These are phyloP conservation scores for Hymenochirus boettgeri DNA, from an alignment of 2,113 vertebrate genomes.

Conservation along the genomic window DNA sequence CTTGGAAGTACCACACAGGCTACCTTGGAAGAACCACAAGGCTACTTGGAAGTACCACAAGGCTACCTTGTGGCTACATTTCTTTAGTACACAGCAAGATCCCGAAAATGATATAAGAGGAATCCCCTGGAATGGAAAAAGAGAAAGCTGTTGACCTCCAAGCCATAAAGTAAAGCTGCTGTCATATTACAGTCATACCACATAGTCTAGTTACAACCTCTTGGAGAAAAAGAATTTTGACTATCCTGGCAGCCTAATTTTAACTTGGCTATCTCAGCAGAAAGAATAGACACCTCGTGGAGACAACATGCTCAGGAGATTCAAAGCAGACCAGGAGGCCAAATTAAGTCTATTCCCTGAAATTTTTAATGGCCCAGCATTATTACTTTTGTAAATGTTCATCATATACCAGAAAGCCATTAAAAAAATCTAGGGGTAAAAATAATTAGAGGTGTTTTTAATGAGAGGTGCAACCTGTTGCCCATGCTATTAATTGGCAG, in stretches of 20 bases:
- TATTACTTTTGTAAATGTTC: too few relatives aligned
- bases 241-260: conserved; percentile 28
- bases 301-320: conserved; percentile 15
- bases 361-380: background rate
- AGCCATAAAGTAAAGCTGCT: conserved; percentile 20
- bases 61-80: too few relatives aligned
- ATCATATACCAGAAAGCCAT: too few relatives aligned
- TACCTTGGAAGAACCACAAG: too few relatives aligned
- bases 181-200: conserved; percentile 16
- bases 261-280: conserved; percentile 31
- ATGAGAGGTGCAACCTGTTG: too few relatives aligned
- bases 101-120: background rate
- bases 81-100: background rate
- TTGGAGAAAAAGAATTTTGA: conserved; percentile 13
- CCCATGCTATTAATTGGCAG: too few relatives aligned
- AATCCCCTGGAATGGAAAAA: conserved; percentile 6
- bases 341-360: background rate
- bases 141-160: conserved; percentile 14
- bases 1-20: too few relatives aligned
- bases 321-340: background rate
- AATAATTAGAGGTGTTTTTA: too few relatives aligned
- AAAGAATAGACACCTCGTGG: conserved; percentile 21
- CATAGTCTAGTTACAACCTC: conserved; percentile 27
- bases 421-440: too few relatives aligned
- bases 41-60: too few relatives aligned